Evolutionary conservation across 92 coral and sea anemone species (phyloP), one percentile per base, ranked within the genome.

Genomic region (Bergia puertoricense): DNA sequence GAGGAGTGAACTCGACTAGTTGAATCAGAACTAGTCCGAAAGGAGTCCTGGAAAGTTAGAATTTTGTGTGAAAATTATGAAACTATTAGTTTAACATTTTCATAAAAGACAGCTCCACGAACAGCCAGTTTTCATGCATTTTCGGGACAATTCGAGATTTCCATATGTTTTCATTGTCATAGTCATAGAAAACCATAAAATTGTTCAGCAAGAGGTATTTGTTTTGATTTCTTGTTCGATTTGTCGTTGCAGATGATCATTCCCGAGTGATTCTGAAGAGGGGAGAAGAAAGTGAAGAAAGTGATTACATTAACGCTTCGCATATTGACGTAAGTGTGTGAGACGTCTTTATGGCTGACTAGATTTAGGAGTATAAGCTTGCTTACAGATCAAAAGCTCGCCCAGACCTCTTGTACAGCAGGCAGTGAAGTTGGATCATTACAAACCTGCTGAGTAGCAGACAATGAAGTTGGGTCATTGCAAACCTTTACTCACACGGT

Each of bases 271-370:
- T 93, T 14, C 82, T 95, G 74, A 86, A 93, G 38, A 80, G 88
- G 6, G 71, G 92, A 2, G 99, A 93, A 18, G 95, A 86, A 66
- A 93, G 86, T 69, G 95, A 79, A 48, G 83, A 89, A 73, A 87
- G 95, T 54, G 98, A 93, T 88, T 97, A 93, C 76, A 89, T 97
- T 48, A 97, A 97, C 73, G 99, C 99, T 30, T 94, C 99, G 7
- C 91, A 89, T 62, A 81, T 97, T 48, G 99, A 95, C 74, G 99
- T 97, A 85, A 97, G 99, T 95, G 23, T 6, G 0, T 13, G 36
- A 2, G 23, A 30, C 10, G 30, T 46, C 14, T 11, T 82, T 22
- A 3, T 18, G 38, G 9, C 18, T 16, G 16, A 18, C 50, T 9
- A 10, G 40, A 8, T 85, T 46, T 3, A 14, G 81, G 48, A 20